Conservation (phyloP, 2,113 vertebrate genomes). For the Aythya baeri region DNA sequence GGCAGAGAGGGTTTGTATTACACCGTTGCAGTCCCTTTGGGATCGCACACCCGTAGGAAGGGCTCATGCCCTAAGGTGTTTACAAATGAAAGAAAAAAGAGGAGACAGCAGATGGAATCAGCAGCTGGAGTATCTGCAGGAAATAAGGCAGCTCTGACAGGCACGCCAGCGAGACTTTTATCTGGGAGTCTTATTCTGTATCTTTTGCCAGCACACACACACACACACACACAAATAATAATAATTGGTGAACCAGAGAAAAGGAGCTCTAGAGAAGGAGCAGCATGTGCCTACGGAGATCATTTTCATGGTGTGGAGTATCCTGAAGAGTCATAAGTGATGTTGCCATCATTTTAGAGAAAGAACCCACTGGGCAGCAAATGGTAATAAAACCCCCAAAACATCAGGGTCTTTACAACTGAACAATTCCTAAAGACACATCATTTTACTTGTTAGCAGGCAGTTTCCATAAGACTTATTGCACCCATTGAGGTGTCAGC, state of each 20-base stretch:
- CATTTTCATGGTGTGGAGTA: not conserved
- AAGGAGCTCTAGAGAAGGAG: not conserved
- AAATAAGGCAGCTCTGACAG: not conserved
- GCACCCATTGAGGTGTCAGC: not conserved
- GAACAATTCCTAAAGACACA: not conserved
- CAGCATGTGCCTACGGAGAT: not conserved
- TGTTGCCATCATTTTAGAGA: not conserved
- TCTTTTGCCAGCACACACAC: not conserved
- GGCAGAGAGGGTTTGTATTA: not conserved
- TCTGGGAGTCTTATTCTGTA: not conserved
- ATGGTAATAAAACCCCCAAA: not conserved
- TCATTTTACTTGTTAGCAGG: not conserved
- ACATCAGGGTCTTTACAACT: not conserved
- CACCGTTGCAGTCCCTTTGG: not conserved
- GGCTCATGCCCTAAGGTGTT: constrained; percentile 19
- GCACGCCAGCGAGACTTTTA: not conserved
- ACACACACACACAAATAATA: not conserved
- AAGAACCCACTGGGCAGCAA: not conserved
- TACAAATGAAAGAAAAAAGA: not conserved
- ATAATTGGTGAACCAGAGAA: not conserved
- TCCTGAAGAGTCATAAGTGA: not conserved
- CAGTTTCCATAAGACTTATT: not conserved
- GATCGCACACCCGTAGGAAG: accelerated
- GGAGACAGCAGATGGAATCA: constrained; percentile 55
- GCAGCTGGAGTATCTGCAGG: constrained; percentile 25